Evolutionary conservation across 2,888 invertebrate species (phyloP).

Genomic region (Periphyllus acericola): DNA sequence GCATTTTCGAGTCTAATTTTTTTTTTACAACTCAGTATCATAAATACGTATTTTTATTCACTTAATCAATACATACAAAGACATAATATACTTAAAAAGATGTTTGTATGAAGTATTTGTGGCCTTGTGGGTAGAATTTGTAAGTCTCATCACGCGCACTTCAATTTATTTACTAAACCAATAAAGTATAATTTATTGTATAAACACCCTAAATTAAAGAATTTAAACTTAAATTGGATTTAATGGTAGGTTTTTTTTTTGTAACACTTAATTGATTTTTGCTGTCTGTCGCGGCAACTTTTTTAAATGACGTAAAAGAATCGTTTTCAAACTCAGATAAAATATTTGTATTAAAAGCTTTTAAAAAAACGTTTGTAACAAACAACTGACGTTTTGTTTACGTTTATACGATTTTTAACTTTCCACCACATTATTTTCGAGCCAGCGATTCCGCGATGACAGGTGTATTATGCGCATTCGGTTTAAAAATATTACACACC

Average conservation of each 20-base stretch:
- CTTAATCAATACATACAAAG: not conserved
- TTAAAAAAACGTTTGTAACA: slow-evolving; percentile 23
- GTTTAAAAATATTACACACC: slow-evolving; percentile 42
- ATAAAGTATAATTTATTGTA: not conserved
- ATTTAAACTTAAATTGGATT: slow-evolving; percentile 14
- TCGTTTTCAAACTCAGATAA: slow-evolving; percentile 33
- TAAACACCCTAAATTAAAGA: not conserved
- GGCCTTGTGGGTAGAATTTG: not conserved
- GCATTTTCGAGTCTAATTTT: not conserved
- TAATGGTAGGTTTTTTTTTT: not conserved
- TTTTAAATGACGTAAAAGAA: slow-evolving; percentile 15
- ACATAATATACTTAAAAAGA: not conserved
- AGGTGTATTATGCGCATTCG: slow-evolving; percentile 42
- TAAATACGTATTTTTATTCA: not conserved
- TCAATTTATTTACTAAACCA: not conserved
- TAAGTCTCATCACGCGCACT: not conserved
- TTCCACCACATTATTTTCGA: slow-evolving; percentile 53
- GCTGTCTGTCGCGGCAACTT: not conserved
- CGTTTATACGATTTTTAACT: slow-evolving; percentile 41
- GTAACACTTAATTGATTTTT: not conserved
- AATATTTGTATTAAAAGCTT: slow-evolving; percentile 38
- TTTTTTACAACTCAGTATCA: not conserved
- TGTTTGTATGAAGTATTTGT: not conserved
- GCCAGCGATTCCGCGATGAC: not conserved
- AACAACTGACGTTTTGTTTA: slow-evolving; percentile 45